Base-by-base conservation (phyloP, 2,888 invertebrate species). In the Tipula confusa region DNA sequence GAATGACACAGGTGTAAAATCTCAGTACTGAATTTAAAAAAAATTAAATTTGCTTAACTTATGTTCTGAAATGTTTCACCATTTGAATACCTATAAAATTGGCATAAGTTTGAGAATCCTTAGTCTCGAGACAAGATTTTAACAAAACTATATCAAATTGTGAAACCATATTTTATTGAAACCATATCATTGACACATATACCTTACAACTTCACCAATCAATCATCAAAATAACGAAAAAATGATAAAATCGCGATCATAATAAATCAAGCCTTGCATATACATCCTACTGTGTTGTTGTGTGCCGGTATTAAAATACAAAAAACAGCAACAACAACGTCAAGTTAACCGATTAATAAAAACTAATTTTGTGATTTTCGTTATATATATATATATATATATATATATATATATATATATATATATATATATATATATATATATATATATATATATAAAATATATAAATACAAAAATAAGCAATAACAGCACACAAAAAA, bases 311-410 rank as follows among this genome's bases (percentile, higher is more conserved):
- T 48, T 48, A 18, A 13, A 38, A 13, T 38, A 31, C 7, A 31
- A 5, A 31, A 3, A 38, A 38, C 7, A 38, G 13, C 38, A 38
- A 38, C 13, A 43, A 36, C 2, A 43, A 43, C 15, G 2, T 64
- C n/a, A n/a, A n/a, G n/a, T n/a, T 64, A 64, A 24, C 64, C 64
- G 64, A 64, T 64, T 64, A 64, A 64, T 64, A 64, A 64, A 64
- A 64, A 64, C 64, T 64, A 64, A 64, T 24, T 64, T 64, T 64
- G 64, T 64, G 64, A 64, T 64, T 64, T 64, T 64, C 64, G 64
- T 64, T 64, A 24, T 64, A 24, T 24, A 43, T n/a, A 24, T 64
- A 64, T 64, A 24, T 64, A 24, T 24, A 18, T 11, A 24, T 9
- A 64, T 24, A 64, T 43, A 43, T n/a, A n/a, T n/a, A n/a, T 64